phyloP scores from a whole-genome alignment of 1,140 invertebrate species.

The Drosophila dunni region DNA sequence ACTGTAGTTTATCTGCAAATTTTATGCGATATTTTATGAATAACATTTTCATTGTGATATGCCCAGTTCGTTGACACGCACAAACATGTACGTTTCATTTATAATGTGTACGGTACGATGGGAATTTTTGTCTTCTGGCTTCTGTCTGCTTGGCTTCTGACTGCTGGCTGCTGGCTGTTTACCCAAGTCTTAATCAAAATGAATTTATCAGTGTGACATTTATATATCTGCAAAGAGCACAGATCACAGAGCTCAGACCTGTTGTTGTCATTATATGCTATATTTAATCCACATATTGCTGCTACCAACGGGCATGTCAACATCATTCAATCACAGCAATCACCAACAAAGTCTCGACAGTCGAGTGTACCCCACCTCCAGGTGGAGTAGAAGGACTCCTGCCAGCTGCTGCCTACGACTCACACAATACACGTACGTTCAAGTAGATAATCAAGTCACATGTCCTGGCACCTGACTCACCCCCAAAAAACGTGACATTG shows the following conservation, averaged over 20 bases:
- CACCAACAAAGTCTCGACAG: not conserved
- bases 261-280: constrained; percentile 33
- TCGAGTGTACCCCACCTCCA: not conserved
- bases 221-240: constrained; percentile 51
- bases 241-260: constrained; percentile 4
- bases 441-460: constrained; percentile 52
- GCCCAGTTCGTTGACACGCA: constrained; percentile 63
- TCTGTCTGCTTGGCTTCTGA: constrained; percentile 44
- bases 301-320: constrained; percentile 53
- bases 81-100: constrained; percentile 77
- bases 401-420: constrained; percentile 11
- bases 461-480: constrained; percentile 56
- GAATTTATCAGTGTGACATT: constrained; percentile 61
- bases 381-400: not conserved
- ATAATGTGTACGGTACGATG: constrained; percentile 41
- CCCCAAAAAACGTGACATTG: constrained; percentile 28
- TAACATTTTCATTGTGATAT: constrained; percentile 52
- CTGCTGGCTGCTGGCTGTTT: constrained; percentile 50
- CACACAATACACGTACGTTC: constrained; percentile 13
- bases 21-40: constrained; percentile 60
- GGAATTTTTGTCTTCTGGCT: constrained; percentile 29
- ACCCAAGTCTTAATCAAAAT: constrained; percentile 72
- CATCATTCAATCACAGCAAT: constrained; percentile 68
- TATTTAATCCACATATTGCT: constrained; percentile 44
- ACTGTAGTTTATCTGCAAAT: constrained; percentile 19